Evolutionary conservation across 2,888 invertebrate species (phyloP), one percentile per base, ranked within the genome.

Genomic region (Rosalia funebris): DNA sequence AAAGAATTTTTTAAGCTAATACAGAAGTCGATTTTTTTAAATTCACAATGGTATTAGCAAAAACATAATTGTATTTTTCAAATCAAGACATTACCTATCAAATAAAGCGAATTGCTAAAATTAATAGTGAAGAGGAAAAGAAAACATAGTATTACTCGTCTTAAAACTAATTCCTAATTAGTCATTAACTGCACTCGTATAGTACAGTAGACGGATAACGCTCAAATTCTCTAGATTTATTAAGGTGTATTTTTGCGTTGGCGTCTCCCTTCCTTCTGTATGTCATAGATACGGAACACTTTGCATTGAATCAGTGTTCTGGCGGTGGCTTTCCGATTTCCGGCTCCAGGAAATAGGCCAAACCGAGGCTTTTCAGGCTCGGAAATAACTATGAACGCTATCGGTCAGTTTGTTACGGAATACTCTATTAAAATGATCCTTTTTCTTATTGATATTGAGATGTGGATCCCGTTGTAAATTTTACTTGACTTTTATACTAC

Each of bases 271-370:
- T 50, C 25, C 39, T 50, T 37, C 50, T 39, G 36, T 37, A 36
- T 34, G 34, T 2, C 20, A 36, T 39, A 50, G 31, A 50, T 50
- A 50, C 25, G 39, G 25, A 25, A 15, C 39, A 25, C 20, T 50
- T 50, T 50, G 37, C 50, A 50, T 50, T 50, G 50, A 50, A 50
- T 50, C 50, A 25, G 39, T 50, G 39, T 19, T 50, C 50, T 50
- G 50, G 50, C 50, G 32, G 55, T 44, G 55, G 45, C 46, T 55
- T 55, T 55, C 55, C 45, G 55, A 55, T 55, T 55, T 55, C 55
- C 55, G 11, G 45, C 25, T 10, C 14, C 42, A 20, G 55, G 55
- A 55, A 55, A 20, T 50, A 50, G 50, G 55, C 45, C 45, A 34
- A 17, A 55, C 34, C 25, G 44, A 25, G n/a, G 20, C 50, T 16